Conservation (phyloP, 2,888 invertebrate species). For the Coleophora deauratella region DNA sequence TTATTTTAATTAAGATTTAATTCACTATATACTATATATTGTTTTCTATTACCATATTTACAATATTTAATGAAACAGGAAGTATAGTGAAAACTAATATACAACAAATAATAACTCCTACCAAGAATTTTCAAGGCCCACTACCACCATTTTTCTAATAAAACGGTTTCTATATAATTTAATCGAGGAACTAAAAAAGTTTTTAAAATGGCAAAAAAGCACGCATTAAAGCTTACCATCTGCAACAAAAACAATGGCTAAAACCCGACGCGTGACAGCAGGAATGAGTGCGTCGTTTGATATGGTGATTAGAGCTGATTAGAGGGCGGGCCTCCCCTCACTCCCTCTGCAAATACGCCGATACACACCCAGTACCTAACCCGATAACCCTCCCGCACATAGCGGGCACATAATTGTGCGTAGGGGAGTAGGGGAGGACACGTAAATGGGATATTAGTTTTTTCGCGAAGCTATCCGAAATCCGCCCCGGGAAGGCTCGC, state of each 20-base stretch:
- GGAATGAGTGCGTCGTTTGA: constrained; percentile 71
- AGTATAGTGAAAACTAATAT: too few relatives aligned
- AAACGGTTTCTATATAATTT: too few relatives aligned
- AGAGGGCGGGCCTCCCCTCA: constrained; percentile 50
- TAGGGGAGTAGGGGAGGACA: constrained; percentile 34
- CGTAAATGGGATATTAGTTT: constrained; percentile 66
- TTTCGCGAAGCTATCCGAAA: constrained; percentile 49
- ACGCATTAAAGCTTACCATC: too few relatives aligned
- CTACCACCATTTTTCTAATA: too few relatives aligned
- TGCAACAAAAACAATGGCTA: constrained; percentile 19
- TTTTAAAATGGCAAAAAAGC: too few relatives aligned
- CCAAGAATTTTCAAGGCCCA: too few relatives aligned
- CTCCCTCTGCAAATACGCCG: constrained; percentile 69
- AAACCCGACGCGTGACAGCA: constrained; percentile 45
- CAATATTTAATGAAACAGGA: too few relatives aligned
- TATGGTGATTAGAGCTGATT: constrained; percentile 74
- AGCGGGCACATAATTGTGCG: background rate
- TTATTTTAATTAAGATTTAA: too few relatives aligned
- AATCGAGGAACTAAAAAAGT: too few relatives aligned
- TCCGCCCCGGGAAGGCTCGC: constrained; percentile 30
- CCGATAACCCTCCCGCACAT: constrained; percentile 32
- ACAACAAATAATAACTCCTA: too few relatives aligned
- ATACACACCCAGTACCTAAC: constrained; percentile 52
- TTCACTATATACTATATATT: too few relatives aligned
- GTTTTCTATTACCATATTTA: too few relatives aligned